Conservation (phyloP, 2,888 invertebrate species). For the Pristionchus mayeri region DNA sequence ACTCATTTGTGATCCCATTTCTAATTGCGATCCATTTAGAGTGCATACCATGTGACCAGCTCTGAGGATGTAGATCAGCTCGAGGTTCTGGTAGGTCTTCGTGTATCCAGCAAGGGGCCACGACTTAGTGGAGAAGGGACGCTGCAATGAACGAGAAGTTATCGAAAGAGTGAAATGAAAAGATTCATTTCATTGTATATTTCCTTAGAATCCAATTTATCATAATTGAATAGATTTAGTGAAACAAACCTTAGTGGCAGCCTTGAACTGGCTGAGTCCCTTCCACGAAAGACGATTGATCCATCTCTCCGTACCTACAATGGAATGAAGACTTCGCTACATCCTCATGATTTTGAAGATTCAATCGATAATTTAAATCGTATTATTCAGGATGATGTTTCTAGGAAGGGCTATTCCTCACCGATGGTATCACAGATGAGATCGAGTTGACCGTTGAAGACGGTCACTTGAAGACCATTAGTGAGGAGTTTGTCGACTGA, state of each 20-base stretch:
- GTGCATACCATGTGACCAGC: slow-evolving; percentile 85
- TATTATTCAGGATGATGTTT: no score
- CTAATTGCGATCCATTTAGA: no score
- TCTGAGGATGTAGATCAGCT: slow-evolving; percentile 86
- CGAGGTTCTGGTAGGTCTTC: slow-evolving; percentile 81
- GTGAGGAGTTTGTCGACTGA: slow-evolving; percentile 62
- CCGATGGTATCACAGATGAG: slow-evolving; percentile 89
- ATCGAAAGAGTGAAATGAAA: neutral
- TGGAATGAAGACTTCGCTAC: no score
- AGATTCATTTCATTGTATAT: no score
- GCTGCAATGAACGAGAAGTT: slow-evolving; percentile 7
- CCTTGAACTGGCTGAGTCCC: slow-evolving; percentile 81
- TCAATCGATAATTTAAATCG: no score
- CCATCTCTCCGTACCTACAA: slow-evolving; percentile 84
- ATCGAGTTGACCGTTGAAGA: slow-evolving; percentile 88
- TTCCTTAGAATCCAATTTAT: no score
- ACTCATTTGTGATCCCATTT: neutral
- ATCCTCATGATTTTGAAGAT: no score
- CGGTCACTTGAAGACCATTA: slow-evolving; percentile 81
- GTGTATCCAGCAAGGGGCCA: slow-evolving; percentile 65
- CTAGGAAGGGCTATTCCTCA: slow-evolving; percentile 65
- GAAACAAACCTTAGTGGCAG: slow-evolving; percentile 51
- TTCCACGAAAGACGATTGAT: slow-evolving; percentile 84
- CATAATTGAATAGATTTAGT: neutral
- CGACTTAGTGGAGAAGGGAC: slow-evolving; percentile 57